Evolutionary conservation across 2,113 vertebrate genomes (phyloP).

Genomic region (Lamprotornis superbus): DNA sequence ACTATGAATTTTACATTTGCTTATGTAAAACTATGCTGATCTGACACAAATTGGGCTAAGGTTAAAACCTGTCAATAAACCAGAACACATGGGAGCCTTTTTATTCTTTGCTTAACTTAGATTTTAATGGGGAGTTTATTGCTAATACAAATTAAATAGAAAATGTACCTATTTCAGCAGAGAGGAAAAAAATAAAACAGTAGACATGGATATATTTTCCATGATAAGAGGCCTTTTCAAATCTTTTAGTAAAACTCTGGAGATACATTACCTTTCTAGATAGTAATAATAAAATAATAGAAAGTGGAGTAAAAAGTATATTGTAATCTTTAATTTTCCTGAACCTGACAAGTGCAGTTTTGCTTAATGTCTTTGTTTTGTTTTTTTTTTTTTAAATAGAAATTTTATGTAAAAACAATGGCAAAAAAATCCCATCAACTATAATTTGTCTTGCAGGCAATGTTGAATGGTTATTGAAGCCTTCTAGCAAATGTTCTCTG

Average conservation of each 20-base stretch:
- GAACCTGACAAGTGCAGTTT: neutral
- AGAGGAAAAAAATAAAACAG: neutral
- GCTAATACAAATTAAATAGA: neutral
- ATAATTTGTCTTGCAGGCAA: neutral
- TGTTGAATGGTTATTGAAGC: neutral
- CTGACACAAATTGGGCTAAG: neutral
- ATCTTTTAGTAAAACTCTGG: neutral
- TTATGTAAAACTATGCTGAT: neutral
- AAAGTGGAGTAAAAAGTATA: neutral
- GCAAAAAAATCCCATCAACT: neutral
- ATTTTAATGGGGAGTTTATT: neutral
- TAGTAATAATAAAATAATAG: neutral
- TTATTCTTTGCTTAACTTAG: neutral
- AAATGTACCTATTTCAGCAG: neutral
- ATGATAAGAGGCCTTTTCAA: neutral
- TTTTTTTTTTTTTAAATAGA: neutral
- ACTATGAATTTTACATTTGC: neutral
- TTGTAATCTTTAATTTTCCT: neutral
- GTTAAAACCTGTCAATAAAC: neutral
- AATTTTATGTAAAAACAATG: neutral
- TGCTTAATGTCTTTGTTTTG: neutral
- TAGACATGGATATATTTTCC: neutral
- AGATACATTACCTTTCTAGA: neutral
- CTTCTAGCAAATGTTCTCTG: neutral
- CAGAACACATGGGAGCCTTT: neutral